phyloP scores from a whole-genome alignment of 2,797 vertebrate species.

The Taeniopygia guttata region DNA sequence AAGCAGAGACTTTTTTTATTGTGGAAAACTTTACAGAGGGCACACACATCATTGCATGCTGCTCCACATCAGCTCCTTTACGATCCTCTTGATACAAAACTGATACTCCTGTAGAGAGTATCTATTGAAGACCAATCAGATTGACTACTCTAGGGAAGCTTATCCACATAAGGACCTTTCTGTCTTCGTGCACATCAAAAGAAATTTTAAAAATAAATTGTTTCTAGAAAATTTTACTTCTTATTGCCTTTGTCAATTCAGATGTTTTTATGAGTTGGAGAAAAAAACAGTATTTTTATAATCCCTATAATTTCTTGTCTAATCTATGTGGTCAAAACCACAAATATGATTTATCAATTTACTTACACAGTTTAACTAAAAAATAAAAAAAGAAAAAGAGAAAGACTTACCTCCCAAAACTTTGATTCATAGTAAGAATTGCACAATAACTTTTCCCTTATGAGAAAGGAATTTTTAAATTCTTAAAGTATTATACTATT shows the following conservation, averaged over 20 bases:
- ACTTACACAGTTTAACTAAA: neutral
- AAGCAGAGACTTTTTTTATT: neutral
- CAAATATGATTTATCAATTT: neutral
- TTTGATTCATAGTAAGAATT: neutral
- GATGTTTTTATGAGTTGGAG: neutral
- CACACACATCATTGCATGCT: neutral
- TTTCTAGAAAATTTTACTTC: neutral
- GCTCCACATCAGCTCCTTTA: neutral
- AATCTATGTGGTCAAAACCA: neutral
- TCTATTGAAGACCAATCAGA: neutral
- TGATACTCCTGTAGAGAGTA: neutral
- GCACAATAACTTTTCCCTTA: neutral
- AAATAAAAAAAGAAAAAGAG: neutral
- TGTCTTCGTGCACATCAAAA: neutral
- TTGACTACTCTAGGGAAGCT: neutral
- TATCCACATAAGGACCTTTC: neutral
- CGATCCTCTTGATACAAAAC: neutral
- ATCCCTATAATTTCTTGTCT: neutral
- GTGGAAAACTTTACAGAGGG: neutral
- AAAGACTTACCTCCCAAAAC: accelerated
- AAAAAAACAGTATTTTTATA: neutral
- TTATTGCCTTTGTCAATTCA: neutral
- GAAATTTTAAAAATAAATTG: neutral
- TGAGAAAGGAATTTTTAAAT: neutral
- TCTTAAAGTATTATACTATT: neutral